Evolutionary conservation across 1,140 invertebrate genomes (phyloP).

Genomic region (Aphaenogaster rudis): DNA sequence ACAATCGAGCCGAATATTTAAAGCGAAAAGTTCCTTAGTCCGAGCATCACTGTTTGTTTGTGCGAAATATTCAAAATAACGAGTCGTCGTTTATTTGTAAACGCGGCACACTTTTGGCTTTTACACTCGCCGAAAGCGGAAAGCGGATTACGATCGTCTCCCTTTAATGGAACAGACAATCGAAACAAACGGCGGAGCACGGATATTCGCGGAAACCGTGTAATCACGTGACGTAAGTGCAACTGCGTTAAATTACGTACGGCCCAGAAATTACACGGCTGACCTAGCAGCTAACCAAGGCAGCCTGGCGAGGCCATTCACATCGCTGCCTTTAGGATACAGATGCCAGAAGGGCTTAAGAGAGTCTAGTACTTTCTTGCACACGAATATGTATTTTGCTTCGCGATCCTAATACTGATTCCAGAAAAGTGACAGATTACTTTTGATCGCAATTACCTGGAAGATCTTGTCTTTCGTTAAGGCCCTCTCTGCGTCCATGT

Average conservation of each 20-base stretch:
- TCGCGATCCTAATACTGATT: background rate
- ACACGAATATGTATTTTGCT: background rate
- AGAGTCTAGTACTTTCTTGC: background rate
- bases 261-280: slow-evolving; percentile 73
- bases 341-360: background rate
- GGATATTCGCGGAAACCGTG: slow-evolving; percentile 64
- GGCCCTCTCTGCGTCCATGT: background rate
- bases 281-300: slow-evolving; percentile 64
- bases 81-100: background rate
- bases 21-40: background rate
- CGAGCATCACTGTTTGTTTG: background rate
- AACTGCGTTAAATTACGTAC: slow-evolving; percentile 74
- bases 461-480: background rate
- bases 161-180: slow-evolving; percentile 32
- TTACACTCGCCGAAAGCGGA: slow-evolving; percentile 14
- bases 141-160: background rate
- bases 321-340: slow-evolving; percentile 22
- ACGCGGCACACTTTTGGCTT: background rate
- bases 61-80: background rate
- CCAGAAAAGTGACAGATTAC: background rate
- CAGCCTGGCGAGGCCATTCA: slow-evolving; percentile 63
- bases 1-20: background rate
- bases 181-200: slow-evolving; percentile 39
- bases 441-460: background rate
- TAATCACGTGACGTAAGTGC: slow-evolving; percentile 68